phyloP scores from a whole-genome alignment of 2,797 vertebrate genomes.

The Staurois parvus region DNA sequence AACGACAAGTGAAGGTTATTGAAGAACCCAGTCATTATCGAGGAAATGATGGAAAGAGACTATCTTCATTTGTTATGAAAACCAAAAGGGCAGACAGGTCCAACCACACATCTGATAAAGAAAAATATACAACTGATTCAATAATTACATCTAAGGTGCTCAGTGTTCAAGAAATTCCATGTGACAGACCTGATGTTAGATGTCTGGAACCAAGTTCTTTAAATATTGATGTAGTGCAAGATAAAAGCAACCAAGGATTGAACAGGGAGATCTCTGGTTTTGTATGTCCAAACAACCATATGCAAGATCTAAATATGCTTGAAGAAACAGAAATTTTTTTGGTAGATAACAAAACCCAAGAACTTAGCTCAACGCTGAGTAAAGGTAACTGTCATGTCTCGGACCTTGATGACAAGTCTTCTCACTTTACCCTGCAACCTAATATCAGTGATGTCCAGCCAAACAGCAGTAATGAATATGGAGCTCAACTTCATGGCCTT shows the following conservation, averaged over 20 bases:
- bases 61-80: slow-evolving; percentile 67
- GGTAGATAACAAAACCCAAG: background rate
- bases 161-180: background rate
- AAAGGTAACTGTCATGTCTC: background rate
- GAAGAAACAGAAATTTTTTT: accelerated
- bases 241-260: background rate
- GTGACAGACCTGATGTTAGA: background rate
- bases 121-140: background rate
- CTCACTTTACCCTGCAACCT: background rate
- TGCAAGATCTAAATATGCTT: slow-evolving; percentile 2
- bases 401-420: accelerated
- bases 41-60: slow-evolving; percentile 65
- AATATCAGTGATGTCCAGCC: slow-evolving; percentile 9
- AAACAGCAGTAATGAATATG: slow-evolving; percentile 2
- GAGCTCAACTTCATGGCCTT: background rate
- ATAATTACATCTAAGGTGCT: background rate
- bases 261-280: background rate
- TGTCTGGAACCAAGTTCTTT: background rate
- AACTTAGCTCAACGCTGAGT: background rate
- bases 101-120: slow-evolving; percentile 58
- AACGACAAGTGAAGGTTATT: slow-evolving; percentile 64
- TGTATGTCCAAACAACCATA: background rate
- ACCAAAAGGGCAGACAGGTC: slow-evolving; percentile 64
- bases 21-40: slow-evolving; percentile 55
- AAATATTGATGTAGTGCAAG: background rate